Evolutionary conservation across 2,797 vertebrate genomes (phyloP), one percentile per base, ranked within the genome.

Genomic region (Dipus sagitta): DNA sequence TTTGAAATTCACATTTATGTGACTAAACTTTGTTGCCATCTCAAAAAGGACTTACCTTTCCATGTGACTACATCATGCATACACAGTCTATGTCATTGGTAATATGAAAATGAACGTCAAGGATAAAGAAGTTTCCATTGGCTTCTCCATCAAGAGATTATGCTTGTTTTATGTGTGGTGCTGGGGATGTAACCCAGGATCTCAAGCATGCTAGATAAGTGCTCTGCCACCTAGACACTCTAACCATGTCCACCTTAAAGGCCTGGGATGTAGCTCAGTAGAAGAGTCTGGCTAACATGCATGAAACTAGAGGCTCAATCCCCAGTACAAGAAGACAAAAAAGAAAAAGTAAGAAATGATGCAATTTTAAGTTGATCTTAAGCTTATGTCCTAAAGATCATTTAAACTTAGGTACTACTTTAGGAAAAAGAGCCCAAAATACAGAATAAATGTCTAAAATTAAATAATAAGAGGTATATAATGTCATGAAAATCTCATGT

Each of bases 111-210:
- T 87, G 47, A 86, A 86, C 10, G 62, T 52, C 77, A 5, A 76
- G 17, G 70, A 65, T 67, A 92, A 83, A 88, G 17, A 67, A 75
- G 58, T 83, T 92, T 92, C 70, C 34, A 95, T 82, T 88, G 26
- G 75, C 24, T 76, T 4, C 23, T 74, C 32, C 34, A 78, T 65
- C 6, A 76, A 81, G n/a, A 88, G 92, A 88, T 54, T 68, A 60
- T 67, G 38, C n/a, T 70, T 70, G 13, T 34, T 78, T 28, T 89
- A 38, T 81, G 80, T 81, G 68, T 26, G 38, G 2, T 85, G 26
- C 24, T 54, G n/a, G n/a, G 15, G 10, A 65, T 92, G 26, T 32
- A 87, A 54, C 30, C 15, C 12, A 52, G 78, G 62, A 47, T 17
- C 13, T 81, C 34, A 90, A 38, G 34, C 15, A 52, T 64, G 23